Percentiles rank a stretch among this genome's conserved stretches.
phyloP scores from a whole-genome alignment of 2,113 vertebrate species.

The Athene cunicularia region DNA sequence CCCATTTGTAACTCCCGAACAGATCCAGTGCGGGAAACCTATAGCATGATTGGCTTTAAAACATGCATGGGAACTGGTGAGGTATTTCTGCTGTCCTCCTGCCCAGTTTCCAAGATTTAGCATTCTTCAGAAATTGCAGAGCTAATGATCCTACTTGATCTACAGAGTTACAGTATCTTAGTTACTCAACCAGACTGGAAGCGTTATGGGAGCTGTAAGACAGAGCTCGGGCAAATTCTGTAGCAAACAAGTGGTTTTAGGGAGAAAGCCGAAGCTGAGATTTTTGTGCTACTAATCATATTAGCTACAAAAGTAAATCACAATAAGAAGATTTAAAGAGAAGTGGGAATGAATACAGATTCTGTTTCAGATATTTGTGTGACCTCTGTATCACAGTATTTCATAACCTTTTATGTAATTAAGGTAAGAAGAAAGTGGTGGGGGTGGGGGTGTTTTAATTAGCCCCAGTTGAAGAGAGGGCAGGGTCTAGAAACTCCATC shows the following conservation, averaged over 20 bases:
- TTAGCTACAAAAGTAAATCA: neutral
- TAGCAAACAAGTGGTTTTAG: neutral
- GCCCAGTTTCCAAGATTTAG: neutral
- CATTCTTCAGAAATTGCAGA: neutral
- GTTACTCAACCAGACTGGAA: neutral
- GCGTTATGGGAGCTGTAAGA: rapidly evolving
- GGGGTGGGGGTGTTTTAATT: neutral
- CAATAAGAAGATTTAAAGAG: neutral
- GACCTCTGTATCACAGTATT: neutral
- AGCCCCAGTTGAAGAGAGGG: neutral
- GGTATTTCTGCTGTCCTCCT: neutral
- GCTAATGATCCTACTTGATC: neutral
- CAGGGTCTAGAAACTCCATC: neutral
- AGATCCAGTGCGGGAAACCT: neutral
- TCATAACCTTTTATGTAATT: neutral
- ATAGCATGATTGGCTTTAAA: neutral
- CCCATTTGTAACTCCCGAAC: neutral
- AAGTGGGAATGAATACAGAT: neutral
- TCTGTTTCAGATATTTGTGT: neutral
- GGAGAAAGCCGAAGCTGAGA: neutral
- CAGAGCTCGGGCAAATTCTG: neutral
- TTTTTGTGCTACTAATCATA: neutral
- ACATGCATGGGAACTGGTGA: neutral
- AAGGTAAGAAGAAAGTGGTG: neutral
- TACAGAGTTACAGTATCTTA: neutral